Base-by-base conservation (phyloP, 2,113 vertebrate genomes). In the Trematocara macrostoma region DNA sequence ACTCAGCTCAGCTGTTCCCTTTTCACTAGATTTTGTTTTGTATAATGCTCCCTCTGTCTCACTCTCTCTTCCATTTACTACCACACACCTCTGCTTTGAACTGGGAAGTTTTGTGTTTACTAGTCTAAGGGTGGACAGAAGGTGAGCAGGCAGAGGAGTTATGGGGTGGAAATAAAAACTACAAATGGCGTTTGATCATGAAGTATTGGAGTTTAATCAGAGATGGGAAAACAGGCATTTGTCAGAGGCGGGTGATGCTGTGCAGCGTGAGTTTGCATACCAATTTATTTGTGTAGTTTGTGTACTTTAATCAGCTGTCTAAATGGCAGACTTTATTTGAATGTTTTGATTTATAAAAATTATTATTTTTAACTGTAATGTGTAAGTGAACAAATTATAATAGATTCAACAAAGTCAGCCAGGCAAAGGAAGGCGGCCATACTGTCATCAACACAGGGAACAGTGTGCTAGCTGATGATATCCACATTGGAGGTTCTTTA, bases 191-290 rank as follows among this genome's bases (percentile, higher is more conserved):
- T 78, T 85, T 64, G 55, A 31, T 89, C 76, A 84, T 71, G 6
- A 91, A 90, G 56, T n/a, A 8, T 85, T 84, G 81, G 86, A 78
- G 74, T 92, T 88, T 88, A 88, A 93, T 93, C 89, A 90, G 84
- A 84, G 45, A 76, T 45, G 42, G 64, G 57, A 82, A 35, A 51
- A 55, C 49, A 53, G 82, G 35, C 47, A 40, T 34, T 64, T n/a
- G 15, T 20, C 6, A 61, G 10, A 49, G 45, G 15, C 2, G 3
- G 59, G 53, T 23, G 7, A 71, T 45, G 12, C 40, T 5, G 71
- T n/a, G 16, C 29, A 76, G 2, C 5, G 4, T 34, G 45, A 76
- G 26, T 51, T 31, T 49, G 42, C 26, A 11, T 8, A 49, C 26
- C 15, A 76, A 29, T 76, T 49, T 31, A 18, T 74, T 71, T 71